phyloP scores from a whole-genome alignment of 2,888 invertebrate genomes.

The Galerucella nymphaeae region DNA sequence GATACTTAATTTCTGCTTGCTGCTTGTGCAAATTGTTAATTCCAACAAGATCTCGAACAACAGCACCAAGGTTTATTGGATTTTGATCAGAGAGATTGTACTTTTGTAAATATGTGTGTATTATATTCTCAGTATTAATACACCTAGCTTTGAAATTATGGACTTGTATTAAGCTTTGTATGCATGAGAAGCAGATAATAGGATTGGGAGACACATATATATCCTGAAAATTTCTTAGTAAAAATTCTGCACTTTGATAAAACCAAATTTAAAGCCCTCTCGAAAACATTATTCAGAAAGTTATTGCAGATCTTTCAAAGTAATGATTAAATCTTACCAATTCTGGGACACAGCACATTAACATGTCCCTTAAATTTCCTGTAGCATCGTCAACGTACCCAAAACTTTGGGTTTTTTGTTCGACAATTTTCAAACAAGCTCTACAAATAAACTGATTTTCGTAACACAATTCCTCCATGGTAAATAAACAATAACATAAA shows the following conservation, averaged over 20 bases:
- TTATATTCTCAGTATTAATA: slow-evolving; percentile 52
- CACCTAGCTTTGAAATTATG: slow-evolving; percentile 56
- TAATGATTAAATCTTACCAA: slow-evolving; percentile 48
- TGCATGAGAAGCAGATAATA: slow-evolving; percentile 53
- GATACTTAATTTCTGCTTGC: slow-evolving; percentile 19
- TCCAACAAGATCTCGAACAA: slow-evolving; percentile 47
- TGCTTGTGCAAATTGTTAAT: slow-evolving; percentile 32
- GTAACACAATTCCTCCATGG: slow-evolving; percentile 3
- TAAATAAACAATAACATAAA: not conserved
- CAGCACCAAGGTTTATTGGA: slow-evolving; percentile 51
- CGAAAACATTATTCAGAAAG: too few relatives aligned
- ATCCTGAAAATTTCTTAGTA: slow-evolving; percentile 50
- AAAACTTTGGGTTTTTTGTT: slow-evolving; percentile 43
- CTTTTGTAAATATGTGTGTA: slow-evolving; percentile 50
- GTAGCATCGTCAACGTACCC: slow-evolving; percentile 48
- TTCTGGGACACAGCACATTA: slow-evolving; percentile 56
- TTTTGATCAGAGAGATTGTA: slow-evolving; percentile 50
- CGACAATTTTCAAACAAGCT: slow-evolving; percentile 50
- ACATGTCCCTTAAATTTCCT: slow-evolving; percentile 52
- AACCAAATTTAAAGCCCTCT: too few relatives aligned
- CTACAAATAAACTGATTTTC: slow-evolving; percentile 49
- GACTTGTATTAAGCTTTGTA: slow-evolving; percentile 49
- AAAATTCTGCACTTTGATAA: not conserved
- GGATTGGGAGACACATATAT: slow-evolving; percentile 53
- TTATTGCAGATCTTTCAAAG: not conserved